Percentiles rank a stretch among this genome's conserved stretches.
These are phyloP conservation scores for Anoura caudifer DNA, from an alignment of 2,113 vertebrate species.

Conservation along the genomic window DNA sequence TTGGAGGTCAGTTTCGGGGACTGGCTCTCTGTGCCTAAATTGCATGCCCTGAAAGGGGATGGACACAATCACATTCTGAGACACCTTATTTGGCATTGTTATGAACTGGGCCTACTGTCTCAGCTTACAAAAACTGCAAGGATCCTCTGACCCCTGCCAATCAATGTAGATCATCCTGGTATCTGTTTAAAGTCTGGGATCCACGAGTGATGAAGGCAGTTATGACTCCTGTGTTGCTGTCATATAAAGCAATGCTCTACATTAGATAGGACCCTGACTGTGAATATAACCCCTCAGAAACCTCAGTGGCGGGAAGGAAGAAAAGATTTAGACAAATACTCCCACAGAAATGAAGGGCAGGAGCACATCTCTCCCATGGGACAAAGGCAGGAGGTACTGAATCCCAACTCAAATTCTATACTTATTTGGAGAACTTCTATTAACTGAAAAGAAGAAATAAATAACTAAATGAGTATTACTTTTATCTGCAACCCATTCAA, in stretches of 20 bases:
- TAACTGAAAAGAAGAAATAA: slow-evolving; percentile 68
- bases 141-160: slow-evolving; percentile 59
- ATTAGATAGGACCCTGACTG: slow-evolving; percentile 59
- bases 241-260: slow-evolving; percentile 51
- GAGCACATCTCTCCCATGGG: slow-evolving; percentile 66
- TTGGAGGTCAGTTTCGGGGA: slow-evolving; percentile 43
- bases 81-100: slow-evolving; percentile 72
- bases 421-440: slow-evolving; percentile 60
- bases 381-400: slow-evolving; percentile 64
- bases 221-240: slow-evolving; percentile 69
- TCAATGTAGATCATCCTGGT: slow-evolving; percentile 73
- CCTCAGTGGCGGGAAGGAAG: slow-evolving; percentile 66
- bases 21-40: slow-evolving; percentile 20
- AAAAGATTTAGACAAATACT: slow-evolving; percentile 70
- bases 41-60: slow-evolving; percentile 69
- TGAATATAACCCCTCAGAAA: slow-evolving; percentile 30
- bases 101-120: slow-evolving; percentile 71
- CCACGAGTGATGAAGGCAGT: slow-evolving; percentile 76
- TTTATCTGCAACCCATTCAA: not conserved
- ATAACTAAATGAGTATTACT: not conserved
- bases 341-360: slow-evolving; percentile 61
- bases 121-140: slow-evolving; percentile 64
- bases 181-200: slow-evolving; percentile 72
- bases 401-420: slow-evolving; percentile 69
- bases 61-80: slow-evolving; percentile 77